Evolutionary conservation across 1,140 invertebrate genomes (phyloP).

Genomic region (Zaprionus ghesquierei): DNA sequence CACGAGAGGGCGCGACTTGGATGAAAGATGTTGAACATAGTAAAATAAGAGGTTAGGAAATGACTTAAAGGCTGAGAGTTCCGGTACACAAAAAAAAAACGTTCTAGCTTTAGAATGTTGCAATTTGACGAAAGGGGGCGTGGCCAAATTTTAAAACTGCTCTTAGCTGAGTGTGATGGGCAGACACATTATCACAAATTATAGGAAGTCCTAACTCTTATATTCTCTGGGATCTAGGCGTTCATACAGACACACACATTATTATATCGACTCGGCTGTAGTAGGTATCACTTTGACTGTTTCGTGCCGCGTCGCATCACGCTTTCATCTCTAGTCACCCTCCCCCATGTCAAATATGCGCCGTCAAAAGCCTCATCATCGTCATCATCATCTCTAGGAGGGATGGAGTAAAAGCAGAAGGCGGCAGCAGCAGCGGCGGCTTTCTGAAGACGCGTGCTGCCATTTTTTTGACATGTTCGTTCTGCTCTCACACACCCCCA

Average conservation of each 20-base stretch:
- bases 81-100: no score
- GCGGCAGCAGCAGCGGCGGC: not conserved
- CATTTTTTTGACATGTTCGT: constrained; percentile 59
- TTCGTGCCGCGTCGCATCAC: not conserved
- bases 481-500: not conserved
- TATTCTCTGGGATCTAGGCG: not conserved
- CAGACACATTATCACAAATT: not conserved
- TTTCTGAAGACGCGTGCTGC: constrained; percentile 53
- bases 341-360: not conserved
- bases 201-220: not conserved
- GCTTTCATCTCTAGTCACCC: constrained; percentile 17
- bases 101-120: no score
- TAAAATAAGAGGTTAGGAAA: no score
- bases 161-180: not conserved
- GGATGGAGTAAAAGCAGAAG: not conserved
- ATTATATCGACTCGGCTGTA: not conserved
- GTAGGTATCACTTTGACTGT: no score
- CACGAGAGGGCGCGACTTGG: not conserved
- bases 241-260: not conserved
- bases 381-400: constrained; percentile 18
- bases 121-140: not conserved
- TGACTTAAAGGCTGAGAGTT: no score
- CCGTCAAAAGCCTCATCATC: constrained; percentile 28
- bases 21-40: not conserved
- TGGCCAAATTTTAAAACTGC: not conserved